These are phyloP conservation scores for Beaufortia kweichowensis DNA, from an alignment of 2,113 vertebrate genomes.

Conservation along the genomic window DNA sequence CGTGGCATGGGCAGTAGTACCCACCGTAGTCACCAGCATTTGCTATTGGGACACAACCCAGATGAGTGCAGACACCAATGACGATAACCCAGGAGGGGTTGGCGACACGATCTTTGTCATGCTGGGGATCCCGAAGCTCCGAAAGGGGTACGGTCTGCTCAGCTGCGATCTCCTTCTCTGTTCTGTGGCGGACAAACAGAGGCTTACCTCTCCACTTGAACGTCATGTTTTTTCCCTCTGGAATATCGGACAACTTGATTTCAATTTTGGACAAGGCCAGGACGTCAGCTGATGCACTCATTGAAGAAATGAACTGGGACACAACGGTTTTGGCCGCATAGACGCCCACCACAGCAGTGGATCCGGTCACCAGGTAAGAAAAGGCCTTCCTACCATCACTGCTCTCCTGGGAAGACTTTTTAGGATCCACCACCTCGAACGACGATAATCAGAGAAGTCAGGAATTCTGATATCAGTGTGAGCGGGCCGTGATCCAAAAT, in stretches of 20 bases:
- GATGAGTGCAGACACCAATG: constrained; percentile 84
- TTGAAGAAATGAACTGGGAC: constrained; percentile 83
- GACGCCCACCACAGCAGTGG: constrained; percentile 70
- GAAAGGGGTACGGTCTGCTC: constrained; percentile 78
- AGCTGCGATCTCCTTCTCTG: constrained; percentile 79
- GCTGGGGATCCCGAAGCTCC: constrained; percentile 82
- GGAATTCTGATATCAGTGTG: constrained; percentile 84
- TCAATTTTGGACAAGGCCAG: constrained; percentile 89
- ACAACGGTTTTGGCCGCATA: constrained; percentile 86
- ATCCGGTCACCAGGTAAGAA: constrained; percentile 86
- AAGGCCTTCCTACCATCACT: constrained; percentile 78
- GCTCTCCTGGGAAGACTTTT: constrained; percentile 78
- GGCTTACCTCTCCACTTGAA: constrained; percentile 93
- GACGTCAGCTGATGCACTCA: constrained; percentile 90
- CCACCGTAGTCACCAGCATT: constrained; percentile 88
- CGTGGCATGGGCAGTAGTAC: constrained; percentile 95
- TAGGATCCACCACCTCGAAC: constrained; percentile 73
- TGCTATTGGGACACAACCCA: constrained; percentile 89
- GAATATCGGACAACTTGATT: constrained; percentile 85
- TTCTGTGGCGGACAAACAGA: constrained; percentile 87
- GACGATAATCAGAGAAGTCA: constrained; percentile 84
- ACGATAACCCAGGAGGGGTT: constrained; percentile 82
- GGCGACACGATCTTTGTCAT: constrained; percentile 77
- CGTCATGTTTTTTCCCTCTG: constrained; percentile 90
- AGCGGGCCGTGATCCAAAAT: constrained; percentile 31